phyloP scores from a whole-genome alignment of 2,797 vertebrate species.

The Trematomus bernacchii region DNA sequence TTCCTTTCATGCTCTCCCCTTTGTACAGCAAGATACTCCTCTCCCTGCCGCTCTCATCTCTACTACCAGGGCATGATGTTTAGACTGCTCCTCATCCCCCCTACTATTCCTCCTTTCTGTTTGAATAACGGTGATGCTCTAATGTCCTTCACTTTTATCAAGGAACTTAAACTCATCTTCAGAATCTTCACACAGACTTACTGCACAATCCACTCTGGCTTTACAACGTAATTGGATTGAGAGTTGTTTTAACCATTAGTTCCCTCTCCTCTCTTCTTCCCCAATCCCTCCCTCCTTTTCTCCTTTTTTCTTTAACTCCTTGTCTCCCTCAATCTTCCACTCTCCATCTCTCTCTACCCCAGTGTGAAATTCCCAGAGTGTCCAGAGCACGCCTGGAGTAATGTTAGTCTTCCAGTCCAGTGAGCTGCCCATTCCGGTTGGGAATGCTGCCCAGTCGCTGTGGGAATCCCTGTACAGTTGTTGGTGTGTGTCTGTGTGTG shows the following conservation, averaged over 20 bases:
- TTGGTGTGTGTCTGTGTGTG: neutral
- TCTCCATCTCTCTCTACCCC: constrained; percentile 64
- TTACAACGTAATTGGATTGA: constrained; percentile 54
- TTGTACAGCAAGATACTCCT: constrained; percentile 48
- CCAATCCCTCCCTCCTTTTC: constrained; percentile 11
- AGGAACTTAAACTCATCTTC: constrained; percentile 11
- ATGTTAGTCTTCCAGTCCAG: constrained; percentile 88
- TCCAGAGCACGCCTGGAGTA: constrained; percentile 83
- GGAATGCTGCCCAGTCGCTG: constrained; percentile 83
- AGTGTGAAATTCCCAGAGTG: constrained; percentile 81
- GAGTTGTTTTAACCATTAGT: constrained; percentile 33
- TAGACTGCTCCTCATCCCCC: constrained; percentile 26
- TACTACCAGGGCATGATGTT: constrained; percentile 43
- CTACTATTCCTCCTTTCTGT: constrained; percentile 9
- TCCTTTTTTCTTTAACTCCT: constrained; percentile 34
- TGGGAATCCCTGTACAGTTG: constrained; percentile 82
- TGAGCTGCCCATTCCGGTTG: constrained; percentile 85
- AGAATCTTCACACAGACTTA: neutral
- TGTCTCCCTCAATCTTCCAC: constrained; percentile 63
- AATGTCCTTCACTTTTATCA: constrained; percentile 14
- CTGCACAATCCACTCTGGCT: constrained; percentile 27
- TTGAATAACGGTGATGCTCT: constrained; percentile 5
- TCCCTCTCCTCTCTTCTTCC: constrained; percentile 12
- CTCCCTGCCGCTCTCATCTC: constrained; percentile 54
- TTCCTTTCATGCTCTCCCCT: constrained; percentile 54